phyloP scores from a whole-genome alignment of 1,140 invertebrate species.

The Brachionus angularis region DNA sequence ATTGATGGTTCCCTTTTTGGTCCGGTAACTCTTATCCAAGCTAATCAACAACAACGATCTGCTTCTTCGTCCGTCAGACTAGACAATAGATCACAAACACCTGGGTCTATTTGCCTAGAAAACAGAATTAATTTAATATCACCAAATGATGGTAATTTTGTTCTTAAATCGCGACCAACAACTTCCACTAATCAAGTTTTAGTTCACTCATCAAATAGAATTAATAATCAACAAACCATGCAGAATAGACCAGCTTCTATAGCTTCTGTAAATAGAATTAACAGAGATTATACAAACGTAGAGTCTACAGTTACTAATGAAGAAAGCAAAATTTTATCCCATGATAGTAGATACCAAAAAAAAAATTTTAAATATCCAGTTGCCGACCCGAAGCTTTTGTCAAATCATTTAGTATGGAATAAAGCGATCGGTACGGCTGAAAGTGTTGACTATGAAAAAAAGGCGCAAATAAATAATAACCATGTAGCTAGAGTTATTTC shows the following conservation, averaged over 20 bases:
- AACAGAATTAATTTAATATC: conserved; percentile 22
- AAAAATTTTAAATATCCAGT: conserved; percentile 1
- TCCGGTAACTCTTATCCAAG: not conserved
- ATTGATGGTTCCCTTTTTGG: not conserved
- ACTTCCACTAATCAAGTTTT: no score
- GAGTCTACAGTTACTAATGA: no score
- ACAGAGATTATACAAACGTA: no score
- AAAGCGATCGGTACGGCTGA: conserved; percentile 32
- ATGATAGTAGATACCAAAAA: conserved; percentile 17
- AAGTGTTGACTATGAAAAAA: not conserved
- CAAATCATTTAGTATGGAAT: conserved; percentile 35
- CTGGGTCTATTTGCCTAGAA: conserved; percentile 6
- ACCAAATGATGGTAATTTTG: no score
- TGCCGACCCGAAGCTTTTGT: conserved; percentile 17
- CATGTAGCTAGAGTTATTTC: conserved; percentile 8
- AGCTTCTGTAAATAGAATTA: no score
- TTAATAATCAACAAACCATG: no score
- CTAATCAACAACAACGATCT: no score
- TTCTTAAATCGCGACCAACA: no score
- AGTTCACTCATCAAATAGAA: not conserved
- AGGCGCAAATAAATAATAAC: not conserved
- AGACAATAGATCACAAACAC: no score
- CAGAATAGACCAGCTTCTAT: no score
- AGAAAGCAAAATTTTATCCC: no score
- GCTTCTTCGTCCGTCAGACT: not conserved